Evolutionary conservation across 1,140 invertebrate genomes (phyloP).

Genomic region (Neelides sp.): DNA sequence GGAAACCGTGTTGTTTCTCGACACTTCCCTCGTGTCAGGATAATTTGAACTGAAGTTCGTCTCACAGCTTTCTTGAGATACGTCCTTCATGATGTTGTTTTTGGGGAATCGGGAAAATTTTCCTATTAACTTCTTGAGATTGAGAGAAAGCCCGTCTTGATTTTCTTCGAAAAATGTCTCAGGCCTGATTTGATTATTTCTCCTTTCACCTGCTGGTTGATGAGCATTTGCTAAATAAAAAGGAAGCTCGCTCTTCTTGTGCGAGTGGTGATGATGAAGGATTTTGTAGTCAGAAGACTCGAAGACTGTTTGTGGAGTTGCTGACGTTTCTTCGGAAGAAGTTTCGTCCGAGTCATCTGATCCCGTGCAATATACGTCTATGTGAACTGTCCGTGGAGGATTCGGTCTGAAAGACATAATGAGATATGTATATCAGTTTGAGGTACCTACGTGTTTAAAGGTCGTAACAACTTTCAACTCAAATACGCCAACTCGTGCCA

Average conservation of each 20-base stretch:
- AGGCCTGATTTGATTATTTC: slow-evolving; percentile 10
- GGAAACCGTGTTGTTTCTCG: too few species aligned
- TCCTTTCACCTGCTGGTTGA: too few species aligned
- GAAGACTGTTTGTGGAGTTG: slow-evolving; percentile 50
- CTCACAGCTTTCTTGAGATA: too few species aligned
- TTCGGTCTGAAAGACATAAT: not conserved
- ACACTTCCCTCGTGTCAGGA: too few species aligned
- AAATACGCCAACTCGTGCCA: too few species aligned
- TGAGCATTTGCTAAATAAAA: slow-evolving; percentile 15
- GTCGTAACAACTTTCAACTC: not conserved
- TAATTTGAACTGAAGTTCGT: too few species aligned
- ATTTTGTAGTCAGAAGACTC: slow-evolving; percentile 47
- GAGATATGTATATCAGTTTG: not conserved
- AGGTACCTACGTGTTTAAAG: not conserved
- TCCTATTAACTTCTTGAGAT: too few species aligned
- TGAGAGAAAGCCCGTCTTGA: too few species aligned
- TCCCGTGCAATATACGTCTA: slow-evolving; percentile 62
- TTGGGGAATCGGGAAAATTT: too few species aligned
- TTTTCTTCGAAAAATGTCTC: not conserved
- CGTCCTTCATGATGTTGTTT: too few species aligned
- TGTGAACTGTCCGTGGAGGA: slow-evolving; percentile 55
- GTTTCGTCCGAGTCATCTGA: slow-evolving; percentile 42
- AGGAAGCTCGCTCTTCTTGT: slow-evolving; percentile 39
- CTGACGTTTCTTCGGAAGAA: slow-evolving; percentile 32
- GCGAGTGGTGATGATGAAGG: slow-evolving; percentile 46